Conservation (phyloP, 2,888 invertebrate species). For the Ptychoptera albimana region DNA sequence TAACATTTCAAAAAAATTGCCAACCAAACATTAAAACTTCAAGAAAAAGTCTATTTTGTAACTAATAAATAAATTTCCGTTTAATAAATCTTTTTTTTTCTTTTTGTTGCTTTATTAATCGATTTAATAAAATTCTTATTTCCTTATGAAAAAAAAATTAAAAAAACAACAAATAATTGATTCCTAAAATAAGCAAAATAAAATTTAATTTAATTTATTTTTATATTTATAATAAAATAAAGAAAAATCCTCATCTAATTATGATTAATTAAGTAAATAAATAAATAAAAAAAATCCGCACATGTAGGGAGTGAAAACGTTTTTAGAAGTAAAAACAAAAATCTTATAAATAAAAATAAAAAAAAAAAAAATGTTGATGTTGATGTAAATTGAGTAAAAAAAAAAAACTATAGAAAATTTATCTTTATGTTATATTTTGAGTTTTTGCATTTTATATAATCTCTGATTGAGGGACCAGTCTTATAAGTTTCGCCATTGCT, state of each 20-base stretch:
- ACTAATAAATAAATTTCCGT: too few species aligned
- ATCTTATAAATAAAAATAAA: constrained; percentile 10
- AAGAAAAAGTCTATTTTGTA: too few species aligned
- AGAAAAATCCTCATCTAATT: background rate
- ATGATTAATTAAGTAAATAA: background rate
- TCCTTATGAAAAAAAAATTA: background rate
- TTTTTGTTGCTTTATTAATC: too few species aligned
- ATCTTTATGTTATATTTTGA: constrained; percentile 10
- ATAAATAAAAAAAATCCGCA: too few species aligned
- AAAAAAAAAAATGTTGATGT: constrained; percentile 12
- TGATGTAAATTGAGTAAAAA: constrained; percentile 9
- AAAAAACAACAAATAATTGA: background rate
- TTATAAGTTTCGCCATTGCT: constrained; percentile 33
- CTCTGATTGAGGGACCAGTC: constrained; percentile 35
- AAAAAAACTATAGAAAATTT: constrained; percentile 9
- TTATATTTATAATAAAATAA: background rate
- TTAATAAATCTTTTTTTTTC: too few species aligned
- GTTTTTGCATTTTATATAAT: constrained; percentile 25
- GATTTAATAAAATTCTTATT: too few species aligned
- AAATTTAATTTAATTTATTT: background rate
- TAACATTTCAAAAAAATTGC: too few species aligned
- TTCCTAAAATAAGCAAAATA: background rate
- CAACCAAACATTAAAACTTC: too few species aligned
- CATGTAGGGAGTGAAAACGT: background rate
- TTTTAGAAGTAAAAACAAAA: constrained; percentile 10